phyloP scores from a whole-genome alignment of 1,140 invertebrate species.

The Drosophila santomea region DNA sequence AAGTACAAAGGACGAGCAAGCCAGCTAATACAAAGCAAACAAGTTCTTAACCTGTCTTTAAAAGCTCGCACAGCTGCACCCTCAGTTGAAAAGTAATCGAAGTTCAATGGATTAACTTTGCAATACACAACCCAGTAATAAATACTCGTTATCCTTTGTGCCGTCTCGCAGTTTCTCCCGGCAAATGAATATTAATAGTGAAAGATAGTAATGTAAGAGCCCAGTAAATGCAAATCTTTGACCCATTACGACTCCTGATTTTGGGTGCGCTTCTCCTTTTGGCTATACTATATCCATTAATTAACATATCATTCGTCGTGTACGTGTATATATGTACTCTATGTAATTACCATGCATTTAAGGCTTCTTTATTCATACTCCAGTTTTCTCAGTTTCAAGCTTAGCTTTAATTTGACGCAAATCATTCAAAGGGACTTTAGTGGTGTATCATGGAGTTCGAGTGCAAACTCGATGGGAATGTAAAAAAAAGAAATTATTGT shows the following conservation, averaged over 20 bases:
- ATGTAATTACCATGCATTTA: constrained; percentile 69
- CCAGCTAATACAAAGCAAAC: constrained; percentile 9
- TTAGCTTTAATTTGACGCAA: constrained; percentile 72
- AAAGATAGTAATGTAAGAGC: constrained; percentile 5
- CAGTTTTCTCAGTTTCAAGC: constrained; percentile 37
- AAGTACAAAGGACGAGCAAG: constrained; percentile 7
- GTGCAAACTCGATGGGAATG: neutral
- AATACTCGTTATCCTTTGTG: constrained; percentile 45
- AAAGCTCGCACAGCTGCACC: constrained; percentile 68
- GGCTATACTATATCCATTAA: constrained; percentile 40
- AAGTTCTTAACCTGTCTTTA: constrained; percentile 46
- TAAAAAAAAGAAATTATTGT: neutral
- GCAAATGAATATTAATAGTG: constrained; percentile 3
- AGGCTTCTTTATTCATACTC: constrained; percentile 48
- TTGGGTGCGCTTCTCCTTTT: constrained; percentile 45
- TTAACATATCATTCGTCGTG: constrained; percentile 52
- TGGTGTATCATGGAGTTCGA: neutral
- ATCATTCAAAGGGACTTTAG: constrained; percentile 6
- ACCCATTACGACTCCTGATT: constrained; percentile 14
- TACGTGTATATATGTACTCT: constrained; percentile 79
- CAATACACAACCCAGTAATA: constrained; percentile 26
- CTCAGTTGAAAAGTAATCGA: constrained; percentile 35
- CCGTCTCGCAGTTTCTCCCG: constrained; percentile 31
- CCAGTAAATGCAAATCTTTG: constrained; percentile 11
- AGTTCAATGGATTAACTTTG: constrained; percentile 27